Conservation (phyloP, 2,113 vertebrate genomes). For the Proteles cristata region DNA sequence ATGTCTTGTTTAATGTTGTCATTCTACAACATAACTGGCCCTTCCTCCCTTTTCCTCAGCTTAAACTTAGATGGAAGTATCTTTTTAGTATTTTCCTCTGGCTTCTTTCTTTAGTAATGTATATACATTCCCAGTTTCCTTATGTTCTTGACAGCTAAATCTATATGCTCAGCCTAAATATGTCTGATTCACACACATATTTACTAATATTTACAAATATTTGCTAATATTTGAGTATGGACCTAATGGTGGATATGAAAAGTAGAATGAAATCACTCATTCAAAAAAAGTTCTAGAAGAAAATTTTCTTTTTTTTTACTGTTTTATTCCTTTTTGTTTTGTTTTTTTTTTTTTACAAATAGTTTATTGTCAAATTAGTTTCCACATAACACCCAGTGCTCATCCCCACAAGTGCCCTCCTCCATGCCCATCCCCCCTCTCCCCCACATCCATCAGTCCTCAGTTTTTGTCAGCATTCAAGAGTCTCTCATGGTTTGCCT, state of each 20-base stretch:
- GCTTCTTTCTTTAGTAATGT: background rate
- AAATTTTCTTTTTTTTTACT: background rate
- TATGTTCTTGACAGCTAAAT: background rate
- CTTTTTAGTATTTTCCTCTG: background rate
- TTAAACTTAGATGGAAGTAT: background rate
- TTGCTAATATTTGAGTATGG: background rate
- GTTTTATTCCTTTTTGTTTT: too few species aligned
- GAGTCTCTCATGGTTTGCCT: too few species aligned
- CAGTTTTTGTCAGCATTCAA: too few species aligned
- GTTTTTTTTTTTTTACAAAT: too few species aligned
- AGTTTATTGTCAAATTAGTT: too few species aligned
- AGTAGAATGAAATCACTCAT: background rate
- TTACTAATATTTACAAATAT: background rate
- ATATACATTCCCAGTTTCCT: background rate
- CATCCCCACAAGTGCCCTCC: too few species aligned
- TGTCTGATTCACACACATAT: background rate
- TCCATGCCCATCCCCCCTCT: too few species aligned
- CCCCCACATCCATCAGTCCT: too few species aligned
- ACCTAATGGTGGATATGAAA: background rate
- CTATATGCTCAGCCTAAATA: background rate
- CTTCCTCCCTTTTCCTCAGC: background rate
- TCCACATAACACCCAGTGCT: too few species aligned
- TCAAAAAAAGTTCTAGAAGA: constrained; percentile 14
- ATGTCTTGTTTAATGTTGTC: background rate
- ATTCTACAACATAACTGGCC: background rate